phyloP scores from a whole-genome alignment of 2,113 vertebrate genomes.

The Mellivora capensis region DNA sequence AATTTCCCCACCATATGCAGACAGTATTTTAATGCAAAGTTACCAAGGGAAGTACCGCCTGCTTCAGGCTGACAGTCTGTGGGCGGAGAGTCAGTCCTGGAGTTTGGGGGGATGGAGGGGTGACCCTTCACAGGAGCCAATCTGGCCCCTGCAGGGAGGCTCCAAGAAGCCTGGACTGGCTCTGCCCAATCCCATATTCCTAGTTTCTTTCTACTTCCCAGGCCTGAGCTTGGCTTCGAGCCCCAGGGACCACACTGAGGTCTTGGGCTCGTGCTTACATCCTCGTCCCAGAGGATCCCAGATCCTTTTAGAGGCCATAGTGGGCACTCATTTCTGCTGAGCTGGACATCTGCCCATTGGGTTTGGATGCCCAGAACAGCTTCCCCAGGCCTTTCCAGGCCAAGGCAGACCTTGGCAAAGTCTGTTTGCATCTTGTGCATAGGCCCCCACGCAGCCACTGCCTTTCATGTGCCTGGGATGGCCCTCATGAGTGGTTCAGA shows the following conservation, averaged over 20 bases:
- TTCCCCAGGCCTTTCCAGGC: neutral
- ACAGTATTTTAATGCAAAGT: neutral
- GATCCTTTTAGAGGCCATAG: neutral
- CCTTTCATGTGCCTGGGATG: too few species aligned
- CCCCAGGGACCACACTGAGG: too few species aligned
- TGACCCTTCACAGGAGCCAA: neutral
- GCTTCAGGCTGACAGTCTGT: neutral
- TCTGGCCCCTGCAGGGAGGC: neutral
- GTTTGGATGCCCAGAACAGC: neutral
- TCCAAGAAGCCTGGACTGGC: neutral
- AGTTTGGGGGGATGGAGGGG: fast-evolving
- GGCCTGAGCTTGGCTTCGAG: too few species aligned
- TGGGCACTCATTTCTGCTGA: neutral
- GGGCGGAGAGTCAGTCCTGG: fast-evolving
- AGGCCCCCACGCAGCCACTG: too few species aligned
- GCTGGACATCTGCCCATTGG: neutral
- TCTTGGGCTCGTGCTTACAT: neutral
- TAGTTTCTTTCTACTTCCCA: neutral
- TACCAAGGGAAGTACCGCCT: fast-evolving
- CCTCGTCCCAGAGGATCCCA: too few species aligned
- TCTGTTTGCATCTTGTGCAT: neutral
- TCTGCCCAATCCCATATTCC: neutral
- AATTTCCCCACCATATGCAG: neutral
- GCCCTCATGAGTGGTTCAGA: neutral
- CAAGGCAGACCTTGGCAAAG: neutral